Evolutionary conservation across 2,797 vertebrate genomes (phyloP), one percentile per base, ranked within the genome.

Genomic region (Antrozous pallidus): DNA sequence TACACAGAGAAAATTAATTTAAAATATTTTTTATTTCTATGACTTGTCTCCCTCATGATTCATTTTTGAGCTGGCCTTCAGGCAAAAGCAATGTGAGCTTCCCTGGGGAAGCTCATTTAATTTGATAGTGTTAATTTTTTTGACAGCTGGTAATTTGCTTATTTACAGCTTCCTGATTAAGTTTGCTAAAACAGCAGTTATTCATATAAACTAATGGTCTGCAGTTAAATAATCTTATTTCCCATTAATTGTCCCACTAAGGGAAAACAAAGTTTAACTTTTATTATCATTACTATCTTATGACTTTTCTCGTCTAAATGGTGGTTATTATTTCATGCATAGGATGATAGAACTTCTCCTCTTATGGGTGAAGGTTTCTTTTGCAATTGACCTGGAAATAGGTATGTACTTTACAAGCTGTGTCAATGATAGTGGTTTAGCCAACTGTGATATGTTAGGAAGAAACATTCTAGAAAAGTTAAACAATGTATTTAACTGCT

Each of bases 71-170:
- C 31, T 96, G 80, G 54, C 12, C 94, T 97, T 49, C 42, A 94
- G 93, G 89, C 63, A 96, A 96, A 96, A 75, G 94, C 95, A 96
- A 82, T 94, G 80, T 90, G 97, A 97, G 40, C 40, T 97, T 98
- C 91, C 95, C 92, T 96, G 58, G 84, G 95, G 92, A 96, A 38
- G 8, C 89, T 97, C 31, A 96, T 97, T 97, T 97, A 97, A 97
- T 96, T 95, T 96, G 93, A 95, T 94, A 97, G 75, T 31, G 51
- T 94, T 94, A 81, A 69, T 98, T 97, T 97, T 98, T 97, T 95
- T 97, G 97, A 97, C 96, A 97, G 91, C 56, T 97, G 22, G 90
- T 95, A 97, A 98, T 98, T 97, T 98, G 81, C 93, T 97, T 98
- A 97, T 98, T 98, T 98, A 97, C 88, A 97, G 20, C 65, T 97